Base-by-base conservation (phyloP, 2,888 invertebrate species). In the Drosophila hawaiiensis region DNA sequence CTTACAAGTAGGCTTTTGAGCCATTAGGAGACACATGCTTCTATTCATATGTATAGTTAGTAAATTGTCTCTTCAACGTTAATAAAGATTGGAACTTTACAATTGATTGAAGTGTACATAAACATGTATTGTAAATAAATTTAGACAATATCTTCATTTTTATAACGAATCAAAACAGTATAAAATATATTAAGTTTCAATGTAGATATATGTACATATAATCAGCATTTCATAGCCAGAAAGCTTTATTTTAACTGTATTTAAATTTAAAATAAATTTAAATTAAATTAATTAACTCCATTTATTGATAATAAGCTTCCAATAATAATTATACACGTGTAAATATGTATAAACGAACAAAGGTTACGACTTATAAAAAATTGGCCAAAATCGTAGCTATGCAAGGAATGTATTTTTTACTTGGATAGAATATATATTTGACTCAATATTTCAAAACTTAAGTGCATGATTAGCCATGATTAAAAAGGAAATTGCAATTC, bases 261-360 rank as follows among this genome's bases (percentile, higher is more conserved):
- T 50, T 31, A 4, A 16, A 12, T 22, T n/a, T 12, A 4, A 5
- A 12, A 19, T 50, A n/a, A 25, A 35, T 31, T 31, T 12, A 43
- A 43, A 12, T 22, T 14, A 1, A 47, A 47, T 22, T 22, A 16
- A 22, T 22, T 16, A 47, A 7, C 7, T 22, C 14, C 14, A 47
- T 14, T 14, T 29, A 2, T 22, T 29, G 6, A n/a, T 3, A 41
- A 29, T 9, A 22, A 31, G 33, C 19, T 9, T 14, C 37, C 14
- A 19, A 65, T 64, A 10, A 28, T 39, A 7, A 3, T 5, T 28
- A 9, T 16, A n/a, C 19, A 31, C 16, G 4, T 68, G 54, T 68
- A 55, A 55, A 55, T 55, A 25, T 55, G 19, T 19, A 43, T 43
- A 31, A 16, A 16, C 4, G 16, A 19, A 14, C 10, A 16, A 47